phyloP scores from a whole-genome alignment of 2,888 invertebrate genomes.

The Idaea dimidiata region DNA sequence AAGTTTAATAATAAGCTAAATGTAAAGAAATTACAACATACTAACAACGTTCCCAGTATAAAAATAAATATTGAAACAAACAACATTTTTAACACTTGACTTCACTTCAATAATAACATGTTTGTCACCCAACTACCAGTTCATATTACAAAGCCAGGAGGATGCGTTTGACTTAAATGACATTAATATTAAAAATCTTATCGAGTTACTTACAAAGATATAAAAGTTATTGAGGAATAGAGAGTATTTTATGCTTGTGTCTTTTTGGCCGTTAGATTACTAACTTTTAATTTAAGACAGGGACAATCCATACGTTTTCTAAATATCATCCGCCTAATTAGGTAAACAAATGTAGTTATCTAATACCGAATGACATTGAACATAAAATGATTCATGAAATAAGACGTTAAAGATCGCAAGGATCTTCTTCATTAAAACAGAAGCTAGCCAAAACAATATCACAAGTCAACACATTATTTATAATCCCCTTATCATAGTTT shows the following conservation, averaged over 20 bases:
- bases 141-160: slow-evolving; percentile 48
- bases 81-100: slow-evolving; percentile 23
- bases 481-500: too few species aligned
- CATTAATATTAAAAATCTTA: slow-evolving; percentile 46
- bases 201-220: slow-evolving; percentile 27
- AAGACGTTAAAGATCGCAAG: too few species aligned
- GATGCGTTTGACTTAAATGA: slow-evolving; percentile 48
- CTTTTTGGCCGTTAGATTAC: neutral
- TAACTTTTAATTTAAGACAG: neutral
- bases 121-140: slow-evolving; percentile 41
- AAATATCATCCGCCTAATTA: too few species aligned
- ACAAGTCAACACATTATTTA: too few species aligned
- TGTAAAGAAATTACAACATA: slow-evolving; percentile 7
- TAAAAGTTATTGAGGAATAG: neutral
- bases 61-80: slow-evolving; percentile 20
- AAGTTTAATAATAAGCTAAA: neutral
- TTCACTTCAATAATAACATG: slow-evolving; percentile 32
- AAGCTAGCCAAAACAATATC: too few species aligned
- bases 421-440: too few species aligned
- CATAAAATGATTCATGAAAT: too few species aligned
- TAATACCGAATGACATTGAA: too few species aligned
- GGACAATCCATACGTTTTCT: neutral
- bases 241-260: neutral
- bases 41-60: slow-evolving; percentile 33
- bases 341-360: too few species aligned